phyloP scores from a whole-genome alignment of 2,797 vertebrate species.

The Hippocampus kuda region DNA sequence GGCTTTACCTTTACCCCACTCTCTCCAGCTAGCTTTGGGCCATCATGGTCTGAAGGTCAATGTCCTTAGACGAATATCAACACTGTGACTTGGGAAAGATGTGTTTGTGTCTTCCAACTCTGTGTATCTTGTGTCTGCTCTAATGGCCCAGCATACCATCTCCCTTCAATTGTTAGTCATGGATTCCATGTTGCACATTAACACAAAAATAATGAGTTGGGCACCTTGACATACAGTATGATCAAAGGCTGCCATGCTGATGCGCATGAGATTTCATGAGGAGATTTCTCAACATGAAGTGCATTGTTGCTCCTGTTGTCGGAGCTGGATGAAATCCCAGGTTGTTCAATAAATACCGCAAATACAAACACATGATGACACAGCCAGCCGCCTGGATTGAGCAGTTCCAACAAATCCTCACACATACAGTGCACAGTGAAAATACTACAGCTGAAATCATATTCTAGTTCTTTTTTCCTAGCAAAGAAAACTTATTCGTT shows the following conservation, averaged over 20 bases:
- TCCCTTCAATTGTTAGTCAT: conserved; percentile 17
- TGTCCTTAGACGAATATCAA: conserved; percentile 35
- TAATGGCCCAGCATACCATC: conserved; percentile 22
- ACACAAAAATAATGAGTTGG: background rate
- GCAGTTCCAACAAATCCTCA: background rate
- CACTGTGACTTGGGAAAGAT: conserved; percentile 39
- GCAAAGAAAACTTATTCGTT: background rate
- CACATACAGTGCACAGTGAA: background rate
- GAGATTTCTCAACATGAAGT: background rate
- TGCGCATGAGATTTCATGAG: background rate
- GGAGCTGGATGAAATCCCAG: background rate
- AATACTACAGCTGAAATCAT: background rate
- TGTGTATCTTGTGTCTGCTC: conserved; percentile 41
- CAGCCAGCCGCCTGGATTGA: background rate
- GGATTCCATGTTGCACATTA: conserved; percentile 19
- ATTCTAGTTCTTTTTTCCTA: background rate
- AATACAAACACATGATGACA: background rate
- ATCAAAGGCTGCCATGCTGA: background rate
- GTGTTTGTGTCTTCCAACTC: conserved; percentile 12
- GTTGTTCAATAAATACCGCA: background rate
- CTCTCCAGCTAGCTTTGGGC: conserved; percentile 22
- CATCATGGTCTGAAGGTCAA: conserved; percentile 45
- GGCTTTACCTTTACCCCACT: conserved; percentile 19
- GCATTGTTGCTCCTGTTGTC: background rate
- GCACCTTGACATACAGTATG: background rate